These are phyloP conservation scores for Ciona savignyi DNA, from an alignment of 23 tunicate species.

Conservation along the genomic window DNA sequence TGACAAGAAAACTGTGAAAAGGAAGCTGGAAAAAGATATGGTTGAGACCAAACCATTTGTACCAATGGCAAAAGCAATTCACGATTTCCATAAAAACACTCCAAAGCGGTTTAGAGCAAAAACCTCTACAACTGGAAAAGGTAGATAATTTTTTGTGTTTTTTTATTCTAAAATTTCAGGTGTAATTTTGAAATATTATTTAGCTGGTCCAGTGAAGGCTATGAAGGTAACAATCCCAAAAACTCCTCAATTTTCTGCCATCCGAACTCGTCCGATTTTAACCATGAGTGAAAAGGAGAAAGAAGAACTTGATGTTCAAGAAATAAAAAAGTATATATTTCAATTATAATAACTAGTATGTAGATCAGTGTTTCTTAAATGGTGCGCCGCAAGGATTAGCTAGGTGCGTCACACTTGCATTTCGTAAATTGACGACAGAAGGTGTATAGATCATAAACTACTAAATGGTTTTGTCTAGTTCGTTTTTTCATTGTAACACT, in stretches of 20 bases:
- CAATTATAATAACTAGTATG: no score
- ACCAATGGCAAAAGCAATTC: conserved; percentile 67
- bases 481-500: no score
- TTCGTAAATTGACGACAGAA: no score
- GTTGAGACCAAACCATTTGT: conserved; percentile 12
- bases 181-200: background rate
- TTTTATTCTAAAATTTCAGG: no score
- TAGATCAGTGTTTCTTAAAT: no score
- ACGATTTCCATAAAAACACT: conserved; percentile 37
- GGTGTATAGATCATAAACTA: no score
- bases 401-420: no score
- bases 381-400: no score
- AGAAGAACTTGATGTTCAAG: conserved; percentile 56
- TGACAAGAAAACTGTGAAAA: conserved; percentile 11
- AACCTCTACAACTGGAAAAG: no score
- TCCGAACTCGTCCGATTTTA: conserved; percentile 10
- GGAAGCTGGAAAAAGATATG: background rate
- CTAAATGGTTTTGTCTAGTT: no score
- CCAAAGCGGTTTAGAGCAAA: no score
- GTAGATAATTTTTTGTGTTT: no score
- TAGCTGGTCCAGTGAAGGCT: conserved; percentile 30
- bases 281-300: conserved; percentile 41
- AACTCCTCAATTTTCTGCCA: conserved; percentile 46
- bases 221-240: conserved; percentile 28
- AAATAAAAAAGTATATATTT: conserved; percentile 56